Evolutionary conservation across 2,113 vertebrate species (phyloP).

Genomic region (Helogale parvula): DNA sequence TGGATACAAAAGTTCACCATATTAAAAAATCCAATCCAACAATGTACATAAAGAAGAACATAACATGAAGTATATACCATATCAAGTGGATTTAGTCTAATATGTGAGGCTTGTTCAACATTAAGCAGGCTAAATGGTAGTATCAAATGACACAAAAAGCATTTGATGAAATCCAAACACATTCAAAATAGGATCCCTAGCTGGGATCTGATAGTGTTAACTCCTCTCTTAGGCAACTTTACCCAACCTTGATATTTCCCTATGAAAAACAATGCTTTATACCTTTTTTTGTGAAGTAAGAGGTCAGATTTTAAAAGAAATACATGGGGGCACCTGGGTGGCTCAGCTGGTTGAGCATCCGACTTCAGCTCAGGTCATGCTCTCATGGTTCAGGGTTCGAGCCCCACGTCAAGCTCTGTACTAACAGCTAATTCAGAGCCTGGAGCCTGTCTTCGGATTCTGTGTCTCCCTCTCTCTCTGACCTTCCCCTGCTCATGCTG

Average conservation of each 20-base stretch:
- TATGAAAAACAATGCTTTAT: neutral
- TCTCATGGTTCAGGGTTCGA: no score
- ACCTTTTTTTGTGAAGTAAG: neutral
- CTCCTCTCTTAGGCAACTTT: neutral
- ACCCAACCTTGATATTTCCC: neutral
- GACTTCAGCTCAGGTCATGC: no score
- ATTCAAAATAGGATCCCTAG: neutral
- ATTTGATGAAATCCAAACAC: neutral
- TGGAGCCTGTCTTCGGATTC: no score
- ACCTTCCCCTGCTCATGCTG: no score
- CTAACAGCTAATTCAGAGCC: no score
- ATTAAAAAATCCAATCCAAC: neutral
- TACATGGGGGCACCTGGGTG: neutral
- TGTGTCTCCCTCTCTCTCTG: no score
- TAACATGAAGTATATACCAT: neutral
- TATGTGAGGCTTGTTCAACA: neutral
- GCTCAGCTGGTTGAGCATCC: no score
- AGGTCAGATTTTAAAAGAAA: slow-evolving; percentile 10
- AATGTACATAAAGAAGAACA: neutral
- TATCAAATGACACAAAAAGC: neutral
- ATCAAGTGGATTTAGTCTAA: neutral
- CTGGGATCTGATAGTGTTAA: neutral
- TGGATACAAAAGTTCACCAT: neutral
- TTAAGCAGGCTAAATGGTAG: neutral
- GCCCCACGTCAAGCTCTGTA: no score